These are phyloP conservation scores for Solenodon paradoxus DNA, from an alignment of 2,113 vertebrate species.

Conservation along the genomic window DNA sequence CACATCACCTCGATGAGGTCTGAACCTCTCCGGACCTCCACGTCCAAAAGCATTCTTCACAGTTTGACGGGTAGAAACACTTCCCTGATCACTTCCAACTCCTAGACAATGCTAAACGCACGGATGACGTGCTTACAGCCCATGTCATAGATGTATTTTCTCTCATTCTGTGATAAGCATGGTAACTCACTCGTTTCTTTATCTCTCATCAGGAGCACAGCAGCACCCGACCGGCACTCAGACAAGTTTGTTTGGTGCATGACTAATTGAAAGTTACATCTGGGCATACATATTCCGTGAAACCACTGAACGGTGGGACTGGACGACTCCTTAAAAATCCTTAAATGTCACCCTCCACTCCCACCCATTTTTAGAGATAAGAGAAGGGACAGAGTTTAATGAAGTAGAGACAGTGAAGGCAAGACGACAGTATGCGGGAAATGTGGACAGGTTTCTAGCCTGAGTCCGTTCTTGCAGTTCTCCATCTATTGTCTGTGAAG, in stretches of 20 bases:
- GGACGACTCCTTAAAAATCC: neutral
- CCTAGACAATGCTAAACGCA: conserved; percentile 6
- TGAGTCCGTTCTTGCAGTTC: neutral
- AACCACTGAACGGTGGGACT: neutral
- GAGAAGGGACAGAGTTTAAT: neutral
- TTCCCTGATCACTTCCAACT: conserved; percentile 36
- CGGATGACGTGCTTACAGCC: conserved; percentile 7
- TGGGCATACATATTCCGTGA: neutral
- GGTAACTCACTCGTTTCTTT: neutral
- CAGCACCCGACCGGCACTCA: neutral
- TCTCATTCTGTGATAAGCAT: neutral
- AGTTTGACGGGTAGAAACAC: neutral
- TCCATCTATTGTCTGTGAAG: neutral
- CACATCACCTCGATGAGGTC: neutral
- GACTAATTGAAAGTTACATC: neutral
- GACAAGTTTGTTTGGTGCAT: neutral
- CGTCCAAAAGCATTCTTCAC: neutral
- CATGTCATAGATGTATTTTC: conserved; percentile 25
- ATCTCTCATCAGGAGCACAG: neutral
- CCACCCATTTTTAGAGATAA: neutral
- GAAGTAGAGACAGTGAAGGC: neutral
- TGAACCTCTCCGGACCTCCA: neutral
- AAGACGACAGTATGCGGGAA: neutral
- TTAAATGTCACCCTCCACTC: neutral
- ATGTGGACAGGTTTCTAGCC: neutral